These are phyloP conservation scores for Leptosomus discolor DNA, from an alignment of 2,113 vertebrate genomes.

Conservation along the genomic window DNA sequence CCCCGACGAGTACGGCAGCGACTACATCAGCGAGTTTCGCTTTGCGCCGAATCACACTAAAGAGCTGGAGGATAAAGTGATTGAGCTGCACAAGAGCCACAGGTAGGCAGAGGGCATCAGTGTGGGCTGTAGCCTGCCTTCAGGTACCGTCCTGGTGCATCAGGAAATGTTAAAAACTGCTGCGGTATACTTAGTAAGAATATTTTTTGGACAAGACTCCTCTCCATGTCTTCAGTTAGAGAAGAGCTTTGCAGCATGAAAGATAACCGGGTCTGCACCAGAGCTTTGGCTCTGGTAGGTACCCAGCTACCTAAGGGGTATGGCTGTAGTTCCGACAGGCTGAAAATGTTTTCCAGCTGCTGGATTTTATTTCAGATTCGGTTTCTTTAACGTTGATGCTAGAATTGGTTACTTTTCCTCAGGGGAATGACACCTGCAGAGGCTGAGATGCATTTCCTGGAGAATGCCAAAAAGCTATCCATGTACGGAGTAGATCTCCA, in stretches of 20 bases:
- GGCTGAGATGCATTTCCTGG: conserved; percentile 94
- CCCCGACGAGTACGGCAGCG: conserved; percentile 84
- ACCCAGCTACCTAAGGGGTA: background rate
- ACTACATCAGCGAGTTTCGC: conserved; percentile 90
- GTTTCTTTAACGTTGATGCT: background rate
- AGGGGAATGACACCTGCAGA: conserved; percentile 97
- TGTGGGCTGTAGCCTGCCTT: background rate
- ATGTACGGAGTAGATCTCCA: conserved; percentile 98
- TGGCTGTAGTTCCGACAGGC: background rate
- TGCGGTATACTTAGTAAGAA: background rate
- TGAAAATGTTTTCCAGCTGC: background rate
- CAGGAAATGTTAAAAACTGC: background rate
- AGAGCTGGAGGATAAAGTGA: conserved; percentile 94
- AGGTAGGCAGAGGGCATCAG: conserved; percentile 75
- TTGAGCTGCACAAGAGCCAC: conserved; percentile 94
- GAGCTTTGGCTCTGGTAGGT: background rate
- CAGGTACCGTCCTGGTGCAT: accelerated
- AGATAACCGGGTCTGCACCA: background rate
- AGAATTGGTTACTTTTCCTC: background rate
- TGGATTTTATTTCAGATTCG: background rate
- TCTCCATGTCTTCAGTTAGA: background rate
- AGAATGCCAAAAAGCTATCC: conserved; percentile 97
- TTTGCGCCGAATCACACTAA: conserved; percentile 94
- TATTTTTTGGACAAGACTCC: accelerated
- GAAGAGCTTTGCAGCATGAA: background rate